Base-by-base conservation (phyloP, 2,113 vertebrate genomes). In the Callipepla californica region DNA sequence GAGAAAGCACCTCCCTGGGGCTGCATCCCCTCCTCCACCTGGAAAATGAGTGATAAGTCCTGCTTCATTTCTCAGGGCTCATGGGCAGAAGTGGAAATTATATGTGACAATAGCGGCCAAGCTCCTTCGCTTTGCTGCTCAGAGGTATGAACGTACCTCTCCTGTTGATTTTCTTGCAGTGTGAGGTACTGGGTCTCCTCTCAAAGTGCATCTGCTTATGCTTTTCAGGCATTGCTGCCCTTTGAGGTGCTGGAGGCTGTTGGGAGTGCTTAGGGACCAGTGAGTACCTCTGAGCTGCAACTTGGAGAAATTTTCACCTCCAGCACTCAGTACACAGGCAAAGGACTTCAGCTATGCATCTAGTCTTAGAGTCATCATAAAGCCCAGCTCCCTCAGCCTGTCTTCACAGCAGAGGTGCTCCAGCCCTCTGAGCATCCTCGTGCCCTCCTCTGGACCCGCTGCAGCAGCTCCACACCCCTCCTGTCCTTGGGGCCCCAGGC, bases 1-100 rank as follows among this genome's bases (percentile, higher is more conserved):
- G 58, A 91, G 80, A 57, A 78, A 55, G 57, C 38, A 44, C 40
- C 69, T 81, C 28, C 74, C 76, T 0, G 3, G 63, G 36, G 44
- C 89, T 40, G 36, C 6, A 2, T 72, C 80, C 62, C 80, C 44
- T 90, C 77, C 66, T 92, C 80, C 89, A n/a, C n/a, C 57, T 79
- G 83, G 75, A 76, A 81, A 83, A 80, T 5, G 38, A 87, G 48
- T 13, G 67, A 8, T 53, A 22, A 0, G 21, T 34, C 80, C 58
- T 32, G 10, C 59, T 44, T 36, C 26, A 25, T 84, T 84, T 58
- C 45, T 30, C 0, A 0, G 45, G 44, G 59, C 59, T 77, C 38
- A 13, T 0, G 4, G 30, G 13, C 68, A 77, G 82, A 38, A 73
- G 42, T 62, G 4, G 26, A 85, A 74, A 62, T 80, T 6, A 10